Evolutionary conservation across 1,140 invertebrate genomes (phyloP), one percentile per base, ranked within the genome.

Genomic region (Helicorthomorpha holstii): DNA sequence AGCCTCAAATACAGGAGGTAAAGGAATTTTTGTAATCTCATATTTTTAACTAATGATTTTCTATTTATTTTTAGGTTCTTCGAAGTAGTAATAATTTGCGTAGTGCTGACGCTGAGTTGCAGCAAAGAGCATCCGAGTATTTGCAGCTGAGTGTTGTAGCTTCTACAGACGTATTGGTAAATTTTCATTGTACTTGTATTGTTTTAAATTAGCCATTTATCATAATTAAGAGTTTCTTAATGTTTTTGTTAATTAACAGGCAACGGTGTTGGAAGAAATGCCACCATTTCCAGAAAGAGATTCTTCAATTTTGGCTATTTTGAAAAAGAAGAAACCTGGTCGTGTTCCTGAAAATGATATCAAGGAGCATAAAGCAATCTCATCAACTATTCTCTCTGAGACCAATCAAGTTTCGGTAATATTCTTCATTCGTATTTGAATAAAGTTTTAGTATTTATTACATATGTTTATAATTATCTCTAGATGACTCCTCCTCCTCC

Each of bases 231-330:
- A 16, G 22, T 2, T 46, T 41, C 2, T 48, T 46, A 29, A 49
- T 22, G 29, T 52, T 49, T 54, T 49, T 27, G n/a, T n/a, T n/a
- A n/a, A 7, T 16, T 16, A 16, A 16, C 58, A 83, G 77, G 93
- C 93, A 3, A 97, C 92, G 46, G 94, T 99, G 50, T 73, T 99
- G 49, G 96, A 99, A 76, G 95, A 98, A 75, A 99, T 99, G 96
- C 96, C 96, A 48, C 93, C 95, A 46, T 99, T 98, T 72, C 91
- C 95, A 1, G 96, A 99, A 71, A 77, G 94, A 61, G 95, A 99
- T 72, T 97, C 92, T 47, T 97, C 91, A 1, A 92, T 98, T 63
- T 77, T 97, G 50, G 92, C 94, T 45, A 82, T 99, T 54, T 76
- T 98, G 57, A 98, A 98, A 71, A 96, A 97, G 70, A 96, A 98